Conservation (phyloP, 2,113 vertebrate genomes). For the Odontophorus gujanensis region DNA sequence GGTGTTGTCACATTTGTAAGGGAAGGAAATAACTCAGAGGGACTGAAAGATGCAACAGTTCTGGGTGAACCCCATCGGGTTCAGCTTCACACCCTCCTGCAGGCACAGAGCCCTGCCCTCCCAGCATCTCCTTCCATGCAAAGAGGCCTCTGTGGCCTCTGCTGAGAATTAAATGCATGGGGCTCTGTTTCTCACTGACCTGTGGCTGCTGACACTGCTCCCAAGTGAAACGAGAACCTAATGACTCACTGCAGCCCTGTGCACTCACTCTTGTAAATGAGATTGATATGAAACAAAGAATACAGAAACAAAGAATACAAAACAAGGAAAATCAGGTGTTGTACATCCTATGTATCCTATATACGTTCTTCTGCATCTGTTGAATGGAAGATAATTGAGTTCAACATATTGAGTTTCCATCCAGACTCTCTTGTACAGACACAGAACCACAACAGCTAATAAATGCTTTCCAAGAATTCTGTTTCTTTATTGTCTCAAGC, state of each 20-base stretch:
- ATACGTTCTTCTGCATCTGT: background rate
- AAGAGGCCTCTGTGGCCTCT: background rate
- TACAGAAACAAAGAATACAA: background rate
- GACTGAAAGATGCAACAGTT: background rate
- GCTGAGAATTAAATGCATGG: background rate
- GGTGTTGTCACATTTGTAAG: background rate
- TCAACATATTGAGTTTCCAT: background rate
- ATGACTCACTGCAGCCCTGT: background rate
- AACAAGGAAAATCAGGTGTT: background rate
- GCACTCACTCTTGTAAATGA: background rate
- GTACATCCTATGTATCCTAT: background rate
- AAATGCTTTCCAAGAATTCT: constrained; percentile 1
- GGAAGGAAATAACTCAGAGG: background rate
- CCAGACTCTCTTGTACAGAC: background rate
- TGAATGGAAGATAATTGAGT: background rate
- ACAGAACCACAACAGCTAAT: background rate
- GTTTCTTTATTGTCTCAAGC: constrained; percentile 25
- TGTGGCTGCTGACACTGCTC: background rate
- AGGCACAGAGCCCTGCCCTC: background rate
- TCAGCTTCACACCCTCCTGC: background rate
- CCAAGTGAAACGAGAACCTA: background rate
- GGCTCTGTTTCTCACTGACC: background rate
- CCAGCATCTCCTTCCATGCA: background rate
- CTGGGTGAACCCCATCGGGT: background rate
- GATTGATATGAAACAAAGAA: background rate